Base-by-base conservation (phyloP, 2,113 vertebrate species). In the Cebidichthys violaceus region DNA sequence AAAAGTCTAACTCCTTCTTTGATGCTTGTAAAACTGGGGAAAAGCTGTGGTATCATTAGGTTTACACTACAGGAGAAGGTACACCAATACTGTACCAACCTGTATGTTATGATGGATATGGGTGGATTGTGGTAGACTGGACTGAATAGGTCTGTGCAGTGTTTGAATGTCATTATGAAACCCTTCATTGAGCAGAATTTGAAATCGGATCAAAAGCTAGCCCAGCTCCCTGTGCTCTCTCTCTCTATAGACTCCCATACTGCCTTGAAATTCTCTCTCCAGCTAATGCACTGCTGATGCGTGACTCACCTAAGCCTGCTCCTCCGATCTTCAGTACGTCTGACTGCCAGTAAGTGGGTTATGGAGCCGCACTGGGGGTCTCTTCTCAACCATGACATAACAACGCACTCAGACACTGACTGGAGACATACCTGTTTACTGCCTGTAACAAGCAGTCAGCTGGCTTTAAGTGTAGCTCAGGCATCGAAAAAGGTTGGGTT, bases 381-480 rank as follows among this genome's bases (percentile, higher is more conserved):
- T 87, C 70, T 79, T 75, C 66, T 90, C 88, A 84, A 77, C 75
- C 85, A 71, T 90, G 83, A 92, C 88, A 90, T 71, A 75, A 90
- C 83, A 86, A 80, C 54, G 9, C 74, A 83, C 81, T 85, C 70
- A 87, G 66, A 52, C 79, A 50, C 59, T 55, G 80, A 87, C 69
- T 68, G 59, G 62, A 86, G 75, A 86, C 59, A 20, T 54, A 77
- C 79, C 79, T 80, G 87, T 88, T 89, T 78, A 77, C 85, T 43
- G 83, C 60, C 83, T 88, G 50, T 55, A 90, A 83, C 88, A 85
- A 73, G 74, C 75, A 80, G 75, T 57, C 81, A 37, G 24, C 64
- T 60, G 71, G 75, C 69, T 86, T 73, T 78, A 74, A 71, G 39
- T 68, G 72, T 55, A 22, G 79, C 66, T 73, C 55, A 24, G 70